Evolutionary conservation across 1,140 invertebrate species (phyloP), one percentile per base, ranked within the genome.

Genomic region (Globodera rostochiensis): DNA sequence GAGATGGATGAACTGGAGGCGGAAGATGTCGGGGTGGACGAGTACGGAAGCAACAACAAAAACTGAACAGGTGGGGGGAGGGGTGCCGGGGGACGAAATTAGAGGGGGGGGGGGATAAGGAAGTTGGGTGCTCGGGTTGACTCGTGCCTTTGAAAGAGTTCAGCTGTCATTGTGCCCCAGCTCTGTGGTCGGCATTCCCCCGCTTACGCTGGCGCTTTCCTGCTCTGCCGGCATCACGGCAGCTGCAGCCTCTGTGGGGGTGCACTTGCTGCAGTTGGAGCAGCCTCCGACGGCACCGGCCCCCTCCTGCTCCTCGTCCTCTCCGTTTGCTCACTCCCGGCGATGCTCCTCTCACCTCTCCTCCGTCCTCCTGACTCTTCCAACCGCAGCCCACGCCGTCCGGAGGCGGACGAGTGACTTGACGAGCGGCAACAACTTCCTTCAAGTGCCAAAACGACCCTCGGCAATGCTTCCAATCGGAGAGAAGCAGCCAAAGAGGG

Each of bases 201-300:
- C 76, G 21, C 53, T 78, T 47, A 78, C 77, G 19, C 21, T 78
- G 25, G 77, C 77, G 13, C 46, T 70, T 11, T 78, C 77, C 21
- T 78, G 77, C 70, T 78, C 77, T 21, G 77, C 77, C 21, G 77
- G 77, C 50, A 64, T 78, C 47, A 78, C 77, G 8, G 77, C 77
- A 19, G 77, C 77, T 15, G 77, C 64, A 7, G 77, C 77, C 1
- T 78, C 77, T 36, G 77, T 78, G 49, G 77, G 77, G 6, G 46
- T 69, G 46, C 77, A 78, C 13, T 47, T 78, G 21, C 77, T 78
- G 11, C 64, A 64, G 21, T 69, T 78, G 60, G 77, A 78, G 19
- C 13, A 57, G 13, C 19, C 74, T 47, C n/a, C 74, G 57, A 45
- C 74, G 36, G 15, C 5, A 7, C 13, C 66, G 15, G n/a, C 57